phyloP scores from a whole-genome alignment of 2,797 vertebrate species.

The Cirrhinus mrigala region DNA sequence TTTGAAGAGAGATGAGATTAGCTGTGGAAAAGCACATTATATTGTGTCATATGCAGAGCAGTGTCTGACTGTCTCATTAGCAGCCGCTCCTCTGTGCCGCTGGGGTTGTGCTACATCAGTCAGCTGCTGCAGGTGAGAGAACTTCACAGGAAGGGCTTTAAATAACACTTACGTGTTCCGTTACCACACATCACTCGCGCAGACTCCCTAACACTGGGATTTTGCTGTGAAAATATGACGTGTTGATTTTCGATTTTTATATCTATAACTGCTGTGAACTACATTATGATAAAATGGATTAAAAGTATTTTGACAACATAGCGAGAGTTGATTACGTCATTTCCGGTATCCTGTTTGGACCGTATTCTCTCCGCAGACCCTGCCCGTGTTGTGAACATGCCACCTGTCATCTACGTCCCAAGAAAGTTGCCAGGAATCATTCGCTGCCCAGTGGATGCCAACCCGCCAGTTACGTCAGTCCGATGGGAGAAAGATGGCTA shows the following conservation, averaged over 20 bases:
- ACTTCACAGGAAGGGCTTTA: conserved; percentile 34
- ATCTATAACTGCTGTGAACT: background rate
- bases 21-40: background rate
- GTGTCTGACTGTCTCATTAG: conserved; percentile 32
- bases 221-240: background rate
- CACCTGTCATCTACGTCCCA: conserved; percentile 94
- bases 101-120: conserved; percentile 50
- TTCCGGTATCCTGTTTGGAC: background rate
- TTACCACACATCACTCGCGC: conserved; percentile 11
- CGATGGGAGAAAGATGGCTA: conserved; percentile 99
- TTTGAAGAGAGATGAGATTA: conserved; percentile 19
- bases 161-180: conserved; percentile 31
- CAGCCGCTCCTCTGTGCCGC: conserved; percentile 18
- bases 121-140: conserved; percentile 44
- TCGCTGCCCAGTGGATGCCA: conserved; percentile 97
- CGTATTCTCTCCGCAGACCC: conserved; percentile 81
- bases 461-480: conserved; percentile 93
- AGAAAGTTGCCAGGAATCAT: conserved; percentile 97
- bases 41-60: conserved; percentile 33
- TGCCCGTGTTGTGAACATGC: conserved; percentile 98
- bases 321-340: background rate
- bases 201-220: background rate
- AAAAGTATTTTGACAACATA: background rate
- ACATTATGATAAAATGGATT: background rate
- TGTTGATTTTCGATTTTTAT: background rate